Conservation (phyloP, 2,888 invertebrate species). For the Leptinotarsa haldemani region DNA sequence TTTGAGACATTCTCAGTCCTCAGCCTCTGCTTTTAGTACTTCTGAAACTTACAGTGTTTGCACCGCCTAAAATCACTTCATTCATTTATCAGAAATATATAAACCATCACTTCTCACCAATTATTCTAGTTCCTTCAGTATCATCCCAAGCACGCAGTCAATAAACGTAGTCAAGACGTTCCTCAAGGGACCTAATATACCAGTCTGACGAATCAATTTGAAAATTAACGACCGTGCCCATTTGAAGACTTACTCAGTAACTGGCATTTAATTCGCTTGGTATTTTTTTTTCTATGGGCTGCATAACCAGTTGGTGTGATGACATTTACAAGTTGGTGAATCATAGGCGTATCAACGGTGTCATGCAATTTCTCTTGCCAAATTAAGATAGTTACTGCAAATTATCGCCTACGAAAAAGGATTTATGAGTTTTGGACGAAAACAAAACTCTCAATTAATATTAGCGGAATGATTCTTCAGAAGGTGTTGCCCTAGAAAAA, state of each 20-base stretch:
- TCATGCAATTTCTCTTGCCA: neutral
- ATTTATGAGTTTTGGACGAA: neutral
- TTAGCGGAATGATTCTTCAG: no score
- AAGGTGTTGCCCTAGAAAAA: no score
- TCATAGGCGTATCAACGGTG: conserved; percentile 14
- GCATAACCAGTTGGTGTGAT: conserved; percentile 24
- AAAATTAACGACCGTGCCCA: conserved; percentile 21
- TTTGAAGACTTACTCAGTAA: conserved; percentile 17
- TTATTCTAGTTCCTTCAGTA: neutral
- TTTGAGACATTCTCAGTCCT: no score
- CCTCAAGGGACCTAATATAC: conserved; percentile 16
- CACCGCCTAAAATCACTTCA: no score
- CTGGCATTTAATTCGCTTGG: conserved; percentile 26
- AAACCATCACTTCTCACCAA: neutral
- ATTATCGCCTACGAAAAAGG: neutral
- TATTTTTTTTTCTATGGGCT: conserved; percentile 19
- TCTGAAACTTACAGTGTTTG: no score
- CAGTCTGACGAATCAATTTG: conserved; percentile 27
- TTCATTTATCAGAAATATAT: neutral
- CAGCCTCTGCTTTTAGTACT: no score
- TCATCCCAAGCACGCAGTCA: no score
- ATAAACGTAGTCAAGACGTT: neutral
- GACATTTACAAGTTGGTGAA: conserved; percentile 15
- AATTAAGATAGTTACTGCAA: neutral
- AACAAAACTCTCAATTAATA: neutral